Evolutionary conservation across 2,113 vertebrate species (phyloP), one percentile per base, ranked within the genome.

Genomic region (Megaleporinus macrocephalus): DNA sequence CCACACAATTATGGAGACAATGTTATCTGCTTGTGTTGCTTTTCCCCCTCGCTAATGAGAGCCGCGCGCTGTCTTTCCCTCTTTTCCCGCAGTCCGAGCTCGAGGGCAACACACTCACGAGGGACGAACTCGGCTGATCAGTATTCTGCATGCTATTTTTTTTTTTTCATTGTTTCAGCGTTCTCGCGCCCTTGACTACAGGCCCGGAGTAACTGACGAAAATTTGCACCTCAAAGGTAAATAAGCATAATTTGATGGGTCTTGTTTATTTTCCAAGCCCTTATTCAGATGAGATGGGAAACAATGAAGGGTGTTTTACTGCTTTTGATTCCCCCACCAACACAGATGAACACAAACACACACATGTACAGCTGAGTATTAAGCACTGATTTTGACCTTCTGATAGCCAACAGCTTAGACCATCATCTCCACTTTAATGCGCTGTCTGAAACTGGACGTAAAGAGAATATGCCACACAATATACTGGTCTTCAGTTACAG

Each of bases 121-220:
- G 79, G 78, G 86, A 83, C 78, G 57, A 33, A 59, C 70, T 14
- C 13, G 70, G 79, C 18, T 87, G 74, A 85, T 87, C 78, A 80
- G 79, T 83, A 85, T 87, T 85, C 81, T 75, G 76, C 81, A 75
- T 81, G 76, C 57, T 61, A 26, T 26, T 12, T 61, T 61, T 47
- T 63, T 76, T 81, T 78, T 77, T 78, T 53, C 80, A 61, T 47
- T 65, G 55, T 76, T 87, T 85, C 78, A 79, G 61, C 57, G 36
- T 81, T 76, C 53, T 59, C 79, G 69, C 73, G 78, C 78, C 86
- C 84, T 87, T 87, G 86, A 83, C 49, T 57, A 68, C 14, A 81
- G 41, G 78, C 44, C 49, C 41, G 16, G 36, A 44, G 59, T 47
- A 69, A 79, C 73, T 41, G 18, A 15, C 47, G 57, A 61, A 69